These are phyloP conservation scores for Tetranychus truncatus DNA, from an alignment of 2,888 invertebrate species.

Conservation along the genomic window DNA sequence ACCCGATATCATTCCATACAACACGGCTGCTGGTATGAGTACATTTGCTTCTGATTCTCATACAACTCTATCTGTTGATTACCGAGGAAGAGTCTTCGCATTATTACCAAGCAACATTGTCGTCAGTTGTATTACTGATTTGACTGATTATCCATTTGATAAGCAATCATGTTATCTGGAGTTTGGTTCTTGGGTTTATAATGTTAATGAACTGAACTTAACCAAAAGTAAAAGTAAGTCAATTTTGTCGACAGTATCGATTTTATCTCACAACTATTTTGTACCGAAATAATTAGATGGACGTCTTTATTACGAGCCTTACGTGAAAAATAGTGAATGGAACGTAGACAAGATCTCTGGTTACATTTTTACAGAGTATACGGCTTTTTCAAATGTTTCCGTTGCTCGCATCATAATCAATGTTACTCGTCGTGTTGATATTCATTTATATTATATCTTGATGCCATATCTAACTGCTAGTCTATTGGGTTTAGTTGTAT, in stretches of 20 bases:
- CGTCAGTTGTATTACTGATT: background rate
- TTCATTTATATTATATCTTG: background rate
- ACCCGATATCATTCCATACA: background rate
- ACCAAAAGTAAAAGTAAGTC: background rate
- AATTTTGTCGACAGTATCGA: background rate
- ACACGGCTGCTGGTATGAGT: background rate
- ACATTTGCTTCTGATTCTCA: background rate
- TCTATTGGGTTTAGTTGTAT: conserved; percentile 4
- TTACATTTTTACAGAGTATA: background rate
- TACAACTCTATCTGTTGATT: background rate
- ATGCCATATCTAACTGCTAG: conserved; percentile 9
- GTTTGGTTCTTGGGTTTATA: background rate
- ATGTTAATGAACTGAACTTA: background rate
- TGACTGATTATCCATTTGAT: conserved; percentile 10
- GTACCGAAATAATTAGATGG: background rate
- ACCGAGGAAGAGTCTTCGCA: background rate
- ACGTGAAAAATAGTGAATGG: conserved; percentile 6
- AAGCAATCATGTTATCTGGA: background rate
- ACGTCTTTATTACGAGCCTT: background rate
- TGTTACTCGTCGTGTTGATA: background rate
- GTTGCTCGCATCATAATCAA: background rate
- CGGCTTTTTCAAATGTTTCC: background rate
- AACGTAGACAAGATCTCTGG: background rate
- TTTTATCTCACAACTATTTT: too few relatives aligned
- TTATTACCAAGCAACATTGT: background rate